These are phyloP conservation scores for Corythornis vintsioides DNA, from an alignment of 2,113 vertebrate genomes.

Conservation along the genomic window DNA sequence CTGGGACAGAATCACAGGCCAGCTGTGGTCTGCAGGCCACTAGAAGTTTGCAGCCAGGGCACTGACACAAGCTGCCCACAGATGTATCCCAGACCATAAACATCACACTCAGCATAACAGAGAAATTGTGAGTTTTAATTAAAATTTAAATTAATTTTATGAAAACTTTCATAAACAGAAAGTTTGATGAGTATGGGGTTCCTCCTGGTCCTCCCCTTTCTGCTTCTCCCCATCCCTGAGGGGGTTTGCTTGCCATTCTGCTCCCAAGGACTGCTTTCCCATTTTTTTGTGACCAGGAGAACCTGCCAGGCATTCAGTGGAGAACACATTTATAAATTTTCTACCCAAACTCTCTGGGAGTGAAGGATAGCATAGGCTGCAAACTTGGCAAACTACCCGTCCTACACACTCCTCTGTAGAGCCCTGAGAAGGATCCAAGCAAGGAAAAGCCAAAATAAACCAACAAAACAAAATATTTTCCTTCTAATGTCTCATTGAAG, in stretches of 20 bases:
- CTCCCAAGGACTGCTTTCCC: neutral
- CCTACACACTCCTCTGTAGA: neutral
- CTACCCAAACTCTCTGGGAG: neutral
- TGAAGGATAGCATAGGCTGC: neutral
- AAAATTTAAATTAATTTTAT: too few relatives aligned
- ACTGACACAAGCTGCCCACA: neutral
- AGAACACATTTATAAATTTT: neutral
- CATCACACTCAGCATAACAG: neutral
- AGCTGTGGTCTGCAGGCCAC: neutral
- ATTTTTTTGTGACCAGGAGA: neutral
- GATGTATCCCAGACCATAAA: neutral
- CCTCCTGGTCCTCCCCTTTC: neutral
- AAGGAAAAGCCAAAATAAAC: conserved; percentile 11
- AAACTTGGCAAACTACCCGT: neutral
- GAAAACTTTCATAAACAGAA: neutral
- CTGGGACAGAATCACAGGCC: neutral
- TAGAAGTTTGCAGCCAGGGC: neutral
- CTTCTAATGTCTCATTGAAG: neutral
- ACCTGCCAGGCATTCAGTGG: neutral
- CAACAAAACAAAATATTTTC: neutral
- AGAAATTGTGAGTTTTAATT: neutral
- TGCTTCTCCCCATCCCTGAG: neutral
- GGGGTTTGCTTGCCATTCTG: too few relatives aligned
- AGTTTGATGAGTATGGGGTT: neutral
- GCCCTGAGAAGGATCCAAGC: neutral